These are phyloP conservation scores for Anser brachyrhynchus DNA, from an alignment of 2,113 vertebrate species.

Conservation along the genomic window DNA sequence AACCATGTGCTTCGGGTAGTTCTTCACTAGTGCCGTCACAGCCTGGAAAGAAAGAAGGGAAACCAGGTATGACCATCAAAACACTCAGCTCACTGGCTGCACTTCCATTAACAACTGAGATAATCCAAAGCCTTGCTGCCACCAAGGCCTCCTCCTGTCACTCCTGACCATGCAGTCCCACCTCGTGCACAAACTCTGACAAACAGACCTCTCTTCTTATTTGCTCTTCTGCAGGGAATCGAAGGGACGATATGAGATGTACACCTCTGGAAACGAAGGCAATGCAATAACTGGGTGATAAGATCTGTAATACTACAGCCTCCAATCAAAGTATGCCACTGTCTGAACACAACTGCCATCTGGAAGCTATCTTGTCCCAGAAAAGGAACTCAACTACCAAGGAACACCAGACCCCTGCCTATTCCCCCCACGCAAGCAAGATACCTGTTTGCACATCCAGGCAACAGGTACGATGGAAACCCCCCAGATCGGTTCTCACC, in stretches of 20 bases:
- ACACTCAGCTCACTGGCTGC: not conserved
- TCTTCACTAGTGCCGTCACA: constrained; percentile 96
- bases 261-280: not conserved
- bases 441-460: not conserved
- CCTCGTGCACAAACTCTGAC: not conserved
- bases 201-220: not conserved
- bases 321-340: not conserved
- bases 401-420: not conserved
- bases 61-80: not conserved
- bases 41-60: constrained; percentile 77
- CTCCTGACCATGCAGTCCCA: not conserved
- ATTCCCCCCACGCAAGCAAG: not conserved
- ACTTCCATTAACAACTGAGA: not conserved
- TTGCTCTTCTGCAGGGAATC: not conserved
- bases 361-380: not conserved
- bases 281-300: fast-evolving
- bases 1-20: constrained; percentile 97
- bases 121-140: not conserved
- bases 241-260: not conserved
- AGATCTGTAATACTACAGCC: not conserved
- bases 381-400: not conserved
- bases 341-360: not conserved
- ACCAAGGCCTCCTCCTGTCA: not conserved
- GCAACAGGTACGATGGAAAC: not conserved
- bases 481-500: not conserved